Base-by-base conservation (phyloP, 2,113 vertebrate species). In the Cheilinus undulatus region DNA sequence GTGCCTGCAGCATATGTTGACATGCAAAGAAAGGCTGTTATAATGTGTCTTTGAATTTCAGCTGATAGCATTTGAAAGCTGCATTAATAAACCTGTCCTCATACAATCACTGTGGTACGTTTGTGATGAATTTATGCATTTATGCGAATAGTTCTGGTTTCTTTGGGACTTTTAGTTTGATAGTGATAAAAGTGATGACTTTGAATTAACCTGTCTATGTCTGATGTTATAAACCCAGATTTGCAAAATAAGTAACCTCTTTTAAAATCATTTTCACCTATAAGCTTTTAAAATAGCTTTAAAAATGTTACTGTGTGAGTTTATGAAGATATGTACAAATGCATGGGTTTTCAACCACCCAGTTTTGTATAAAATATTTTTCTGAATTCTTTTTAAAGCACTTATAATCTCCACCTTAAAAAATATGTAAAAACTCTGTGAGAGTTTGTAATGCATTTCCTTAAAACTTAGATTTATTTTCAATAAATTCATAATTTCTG, bases 1-100 rank as follows among this genome's bases (percentile, higher is more conserved):
- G 80, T 77, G 73, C 72, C 83, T 71, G 53, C 69, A 60, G 85
- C 66, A 78, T 57, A 63, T 86, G 88, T 80, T 91, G 88, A 90
- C 88, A 83, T 14, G 78, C 62, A 42, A 62, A 88, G 66, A 89
- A 88, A 88, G 85, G 81, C 42, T 50, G 68, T 84, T 72, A 76
- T 66, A 70, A 75, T 36, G 53, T 49, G 60, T 73, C 78, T 91
- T 86, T 90, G 76, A 78, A 82, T 78, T 85, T 73, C 73, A 77
- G 71, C 51, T 82, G 74, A 86, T 82, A 69, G 71, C 71, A 76
- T 88, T 86, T 85, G 49, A 72, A 87, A 74, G 81, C 75, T 58
- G 73, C 73, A 73, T 85, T 76, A 73, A 78, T 69, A 78, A 56
- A 84, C 64, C 82, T 73, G 53, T 65, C 75, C 58, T 60, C 43